Conservation (phyloP, 92 coral and sea anemone genomes). For the Heliopora coerulea region DNA sequence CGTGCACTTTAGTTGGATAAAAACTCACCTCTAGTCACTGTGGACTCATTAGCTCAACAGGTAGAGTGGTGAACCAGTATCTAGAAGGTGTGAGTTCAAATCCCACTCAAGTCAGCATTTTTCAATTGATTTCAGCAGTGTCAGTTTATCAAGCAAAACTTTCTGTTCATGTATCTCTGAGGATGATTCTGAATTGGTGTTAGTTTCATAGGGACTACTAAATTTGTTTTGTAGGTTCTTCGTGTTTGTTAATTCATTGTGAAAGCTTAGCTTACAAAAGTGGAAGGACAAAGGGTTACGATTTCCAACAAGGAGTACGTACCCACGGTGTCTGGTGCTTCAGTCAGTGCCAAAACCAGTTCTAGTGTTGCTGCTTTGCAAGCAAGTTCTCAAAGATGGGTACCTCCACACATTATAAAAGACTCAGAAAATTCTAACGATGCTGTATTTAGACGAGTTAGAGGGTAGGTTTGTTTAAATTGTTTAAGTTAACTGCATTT, state of each 20-base stretch:
- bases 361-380: conserved; percentile 57
- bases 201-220: too few relatives aligned
- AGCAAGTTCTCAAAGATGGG: conserved; percentile 83
- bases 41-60: too few relatives aligned
- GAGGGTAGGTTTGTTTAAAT: conserved; percentile 85
- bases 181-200: too few relatives aligned
- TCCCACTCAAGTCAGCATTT: too few relatives aligned
- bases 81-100: too few relatives aligned
- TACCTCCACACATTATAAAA: conserved; percentile 76
- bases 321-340: conserved; percentile 80
- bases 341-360: conserved; percentile 68
- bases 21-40: too few relatives aligned
- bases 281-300: conserved; percentile 99
- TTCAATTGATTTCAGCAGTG: too few relatives aligned
- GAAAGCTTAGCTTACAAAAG: conserved; percentile 72
- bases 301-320: conserved; percentile 90
- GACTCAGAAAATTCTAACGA: conserved; percentile 67
- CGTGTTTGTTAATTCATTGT: not conserved
- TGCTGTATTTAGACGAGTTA: conserved; percentile 90
- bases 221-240: conserved; percentile 2
- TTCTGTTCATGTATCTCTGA: too few relatives aligned
- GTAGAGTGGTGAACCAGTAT: too few relatives aligned
- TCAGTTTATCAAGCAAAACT: too few relatives aligned
- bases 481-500: too few relatives aligned
- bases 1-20: too few relatives aligned